Conservation (phyloP, 2,888 invertebrate species). For the Drosophila neonasuta region DNA sequence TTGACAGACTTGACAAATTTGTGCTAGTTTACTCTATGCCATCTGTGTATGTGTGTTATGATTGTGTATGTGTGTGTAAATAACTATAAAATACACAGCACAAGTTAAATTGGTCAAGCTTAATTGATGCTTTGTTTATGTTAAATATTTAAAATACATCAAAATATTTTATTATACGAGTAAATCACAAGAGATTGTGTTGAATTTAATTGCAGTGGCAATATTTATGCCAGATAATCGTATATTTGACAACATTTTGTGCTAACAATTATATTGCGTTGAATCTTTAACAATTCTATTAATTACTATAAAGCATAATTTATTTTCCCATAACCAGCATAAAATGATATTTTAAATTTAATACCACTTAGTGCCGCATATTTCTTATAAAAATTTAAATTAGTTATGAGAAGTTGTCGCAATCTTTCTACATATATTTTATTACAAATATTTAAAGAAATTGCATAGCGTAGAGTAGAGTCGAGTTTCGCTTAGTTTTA, state of each 20-base stretch:
- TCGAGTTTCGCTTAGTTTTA: conserved; percentile 12
- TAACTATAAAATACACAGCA: conserved; percentile 40
- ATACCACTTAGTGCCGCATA: too few species aligned
- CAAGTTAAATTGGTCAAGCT: conserved; percentile 46
- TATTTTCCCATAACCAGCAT: neutral
- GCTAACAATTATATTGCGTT: neutral
- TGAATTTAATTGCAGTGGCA: conserved; percentile 10
- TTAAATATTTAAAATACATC: conserved; percentile 43
- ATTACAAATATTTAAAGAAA: conserved; percentile 25
- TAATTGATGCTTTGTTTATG: conserved; percentile 53
- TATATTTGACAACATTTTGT: conserved; percentile 6
- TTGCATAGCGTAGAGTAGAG: conserved; percentile 14
- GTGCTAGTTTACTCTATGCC: conserved; percentile 43
- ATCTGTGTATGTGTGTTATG: conserved; percentile 12
- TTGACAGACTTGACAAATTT: conserved; percentile 67
- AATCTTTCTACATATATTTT: neutral
- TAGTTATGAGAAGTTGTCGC: too few species aligned
- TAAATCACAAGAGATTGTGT: conserved; percentile 30
- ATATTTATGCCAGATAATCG: conserved; percentile 2
- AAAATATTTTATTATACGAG: conserved; percentile 32
- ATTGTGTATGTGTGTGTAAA: conserved; percentile 31
- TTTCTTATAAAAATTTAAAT: neutral
- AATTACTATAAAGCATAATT: neutral
- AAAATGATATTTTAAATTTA: neutral
- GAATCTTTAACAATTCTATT: neutral